These are phyloP conservation scores for Tetragnatha versicolor DNA, from an alignment of 1,140 invertebrate species.

Conservation along the genomic window DNA sequence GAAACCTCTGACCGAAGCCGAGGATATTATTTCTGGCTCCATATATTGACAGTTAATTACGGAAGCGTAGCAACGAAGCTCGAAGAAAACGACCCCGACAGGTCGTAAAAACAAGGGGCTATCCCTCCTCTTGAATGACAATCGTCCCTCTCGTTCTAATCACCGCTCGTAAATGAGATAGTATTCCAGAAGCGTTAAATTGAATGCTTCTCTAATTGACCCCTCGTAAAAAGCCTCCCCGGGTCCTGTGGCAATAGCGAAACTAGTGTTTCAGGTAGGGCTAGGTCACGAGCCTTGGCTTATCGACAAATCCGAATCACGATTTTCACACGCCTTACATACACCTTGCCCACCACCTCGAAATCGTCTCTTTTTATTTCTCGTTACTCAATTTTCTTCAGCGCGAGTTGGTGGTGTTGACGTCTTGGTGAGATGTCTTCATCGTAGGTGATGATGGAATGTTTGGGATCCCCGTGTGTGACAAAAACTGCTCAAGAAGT, in stretches of 20 bases:
- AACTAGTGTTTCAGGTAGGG: slow-evolving; percentile 11
- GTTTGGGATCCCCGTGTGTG: too few relatives aligned
- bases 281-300: slow-evolving; percentile 35
- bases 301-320: slow-evolving; percentile 48
- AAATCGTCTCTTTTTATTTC: slow-evolving; percentile 16
- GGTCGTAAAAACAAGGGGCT: neutral
- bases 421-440: too few relatives aligned
- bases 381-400: slow-evolving; percentile 37
- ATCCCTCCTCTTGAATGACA: neutral
- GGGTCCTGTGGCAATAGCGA: neutral
- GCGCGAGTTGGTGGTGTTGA: too few relatives aligned
- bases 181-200: slow-evolving; percentile 13
- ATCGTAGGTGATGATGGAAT: too few relatives aligned
- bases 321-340: slow-evolving; percentile 23
- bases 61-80: neutral
- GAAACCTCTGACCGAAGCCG: too few relatives aligned
- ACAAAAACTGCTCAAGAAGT: too few relatives aligned
- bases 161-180: slow-evolving; percentile 13
- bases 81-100: neutral
- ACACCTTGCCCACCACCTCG: slow-evolving; percentile 11
- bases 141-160: neutral
- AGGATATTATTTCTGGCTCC: too few relatives aligned
- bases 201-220: slow-evolving; percentile 24
- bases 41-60: slow-evolving; percentile 18
- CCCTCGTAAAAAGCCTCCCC: neutral